Evolutionary conservation across 2,888 invertebrate genomes (phyloP).

Genomic region (Xestia ashworthii): DNA sequence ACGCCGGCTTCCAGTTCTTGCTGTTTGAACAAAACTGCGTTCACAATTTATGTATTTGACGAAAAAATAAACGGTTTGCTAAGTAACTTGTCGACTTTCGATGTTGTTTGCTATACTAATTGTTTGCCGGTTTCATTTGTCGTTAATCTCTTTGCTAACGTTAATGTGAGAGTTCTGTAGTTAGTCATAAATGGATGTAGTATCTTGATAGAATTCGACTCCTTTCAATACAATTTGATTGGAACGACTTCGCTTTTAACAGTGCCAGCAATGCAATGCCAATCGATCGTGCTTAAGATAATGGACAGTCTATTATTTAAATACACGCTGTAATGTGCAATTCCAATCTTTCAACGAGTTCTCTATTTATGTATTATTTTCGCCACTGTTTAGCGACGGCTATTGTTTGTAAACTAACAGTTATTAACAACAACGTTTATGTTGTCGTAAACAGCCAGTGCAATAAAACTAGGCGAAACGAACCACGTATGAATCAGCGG

Average conservation of each 20-base stretch:
- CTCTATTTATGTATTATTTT: constrained; percentile 45
- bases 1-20: constrained; percentile 25
- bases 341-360: constrained; percentile 22
- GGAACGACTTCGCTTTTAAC: constrained; percentile 24
- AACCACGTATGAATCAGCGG: constrained; percentile 64
- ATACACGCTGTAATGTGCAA: constrained; percentile 9
- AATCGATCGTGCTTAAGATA: constrained; percentile 22
- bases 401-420: constrained; percentile 50
- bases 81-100: constrained; percentile 45
- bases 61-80: constrained; percentile 54
- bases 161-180: constrained; percentile 23
- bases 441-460: constrained; percentile 48
- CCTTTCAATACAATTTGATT: constrained; percentile 15
- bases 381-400: constrained; percentile 12
- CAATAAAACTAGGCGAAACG: constrained; percentile 58
- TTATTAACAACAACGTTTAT: constrained; percentile 46
- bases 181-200: constrained; percentile 4
- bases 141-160: constrained; percentile 35
- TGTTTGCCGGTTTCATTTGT: constrained; percentile 40
- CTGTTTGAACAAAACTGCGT: constrained; percentile 43
- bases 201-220: constrained; percentile 7
- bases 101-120: constrained; percentile 47
- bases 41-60: constrained; percentile 56
- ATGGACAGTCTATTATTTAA: constrained; percentile 30
- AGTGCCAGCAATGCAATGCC: constrained; percentile 9